Evolutionary conservation across 2,888 invertebrate species (phyloP), one percentile per base, ranked within the genome.

Genomic region (Balanococcus diminutus): DNA sequence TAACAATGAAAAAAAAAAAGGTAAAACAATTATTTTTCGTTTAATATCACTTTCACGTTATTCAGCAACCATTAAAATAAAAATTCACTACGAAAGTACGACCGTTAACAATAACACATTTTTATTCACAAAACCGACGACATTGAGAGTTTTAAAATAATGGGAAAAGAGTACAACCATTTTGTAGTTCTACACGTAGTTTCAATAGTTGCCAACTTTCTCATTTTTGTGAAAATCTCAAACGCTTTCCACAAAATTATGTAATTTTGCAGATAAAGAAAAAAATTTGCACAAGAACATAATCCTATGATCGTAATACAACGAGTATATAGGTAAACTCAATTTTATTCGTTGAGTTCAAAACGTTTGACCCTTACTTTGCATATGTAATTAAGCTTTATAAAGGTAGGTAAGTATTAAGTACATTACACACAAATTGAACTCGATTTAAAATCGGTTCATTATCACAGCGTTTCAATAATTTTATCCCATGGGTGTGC

Each of bases 41-140:
- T 79, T 36, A 79, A 75, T 79, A 79, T 79, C 75, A 36, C 75
- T 79, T 79, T 79, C 75, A 79, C 75, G 75, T 19, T 11, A 36
- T 79, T 79, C 75, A 79, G 19, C 75, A 25, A 22, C 19, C 72
- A 72, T 72, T 36, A 25, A 28, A 16, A 79, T 79, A 79, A 79
- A n/a, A 36, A 79, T 36, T 79, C 36, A 8, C 6, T 79, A 56
- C 56, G 22, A 56, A 46, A 46, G 46, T 28, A 19, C 75, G 8
- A 28, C 9, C 75, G 75, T 36, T 19, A 79, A 79, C 75, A 79
- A 79, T 79, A 79, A 79, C 19, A 31, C 14, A 67, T 61, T 25
- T 61, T 22, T 25, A 25, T 61, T 61, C 14, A 19, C 25, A 61
- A 61, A 61, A 51, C 51, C 8, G 22, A 14, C 67, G 67, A 67